Base-by-base conservation (phyloP, 2,888 invertebrate genomes). In the Caenorhabditis virilis region DNA sequence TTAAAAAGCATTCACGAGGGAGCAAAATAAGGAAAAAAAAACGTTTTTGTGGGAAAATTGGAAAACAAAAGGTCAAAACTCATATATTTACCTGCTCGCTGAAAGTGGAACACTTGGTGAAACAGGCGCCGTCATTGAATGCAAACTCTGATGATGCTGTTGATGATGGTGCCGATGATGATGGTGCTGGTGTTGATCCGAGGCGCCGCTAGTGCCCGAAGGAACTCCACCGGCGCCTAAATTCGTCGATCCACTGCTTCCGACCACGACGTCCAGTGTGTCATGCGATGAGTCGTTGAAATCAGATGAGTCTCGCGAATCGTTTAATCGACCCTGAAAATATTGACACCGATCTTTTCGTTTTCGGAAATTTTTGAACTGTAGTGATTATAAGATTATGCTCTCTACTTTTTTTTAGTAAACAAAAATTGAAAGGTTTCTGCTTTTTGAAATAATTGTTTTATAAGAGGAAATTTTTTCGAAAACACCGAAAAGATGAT, bases 1-100 rank as follows among this genome's bases (percentile, higher is more conserved):
- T n/a, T n/a, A n/a, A n/a, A n/a, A n/a, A n/a, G n/a, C n/a, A n/a
- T n/a, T n/a, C n/a, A n/a, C n/a, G n/a, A n/a, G n/a, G n/a, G n/a
- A n/a, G n/a, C n/a, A n/a, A n/a, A n/a, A n/a, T n/a, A n/a, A n/a
- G n/a, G n/a, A n/a, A n/a, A n/a, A n/a, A n/a, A n/a, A n/a, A n/a
- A n/a, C n/a, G n/a, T n/a, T n/a, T n/a, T n/a, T n/a, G n/a, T n/a
- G n/a, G n/a, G n/a, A n/a, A n/a, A n/a, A n/a, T n/a, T n/a, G n/a
- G n/a, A n/a, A n/a, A n/a, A n/a, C n/a, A n/a, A n/a, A n/a, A n/a
- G n/a, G n/a, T n/a, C n/a, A n/a, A n/a, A n/a, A n/a, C n/a, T n/a
- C n/a, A n/a, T n/a, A n/a, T n/a, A n/a, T n/a, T n/a, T n/a, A 72
- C 72, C 72, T 69, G 67, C 72, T 69, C 22, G 72, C 72, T 30